phyloP scores from a whole-genome alignment of 2,888 invertebrate genomes.

The Gymnosoma rotundatum region DNA sequence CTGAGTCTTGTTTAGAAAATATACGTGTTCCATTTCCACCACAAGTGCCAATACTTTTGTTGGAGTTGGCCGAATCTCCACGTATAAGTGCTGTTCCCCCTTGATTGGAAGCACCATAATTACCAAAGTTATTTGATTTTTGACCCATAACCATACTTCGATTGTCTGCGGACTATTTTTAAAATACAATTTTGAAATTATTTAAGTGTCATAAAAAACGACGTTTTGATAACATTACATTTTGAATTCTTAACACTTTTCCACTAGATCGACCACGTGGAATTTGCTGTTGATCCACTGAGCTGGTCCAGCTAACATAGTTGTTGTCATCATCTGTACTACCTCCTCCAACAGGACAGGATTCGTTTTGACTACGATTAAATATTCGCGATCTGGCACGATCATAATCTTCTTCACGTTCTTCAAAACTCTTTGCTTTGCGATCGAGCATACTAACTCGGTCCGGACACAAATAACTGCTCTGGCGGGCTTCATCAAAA shows the following conservation, averaged over 20 bases:
- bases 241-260: slow-evolving; percentile 81
- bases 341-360: slow-evolving; percentile 71
- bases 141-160: slow-evolving; percentile 84
- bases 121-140: slow-evolving; percentile 94
- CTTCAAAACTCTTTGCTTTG: slow-evolving; percentile 93
- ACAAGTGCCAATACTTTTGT: slow-evolving; percentile 83
- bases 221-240: slow-evolving; percentile 71
- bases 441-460: slow-evolving; percentile 86
- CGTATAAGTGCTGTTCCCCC: slow-evolving; percentile 84
- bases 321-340: slow-evolving; percentile 74
- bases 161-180: slow-evolving; percentile 78
- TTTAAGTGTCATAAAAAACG: not conserved
- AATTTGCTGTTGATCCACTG: slow-evolving; percentile 74
- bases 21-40: slow-evolving; percentile 81
- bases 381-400: slow-evolving; percentile 93
- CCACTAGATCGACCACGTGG: slow-evolving; percentile 76
- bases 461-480: slow-evolving; percentile 84
- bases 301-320: slow-evolving; percentile 74
- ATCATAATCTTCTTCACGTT: slow-evolving; percentile 95
- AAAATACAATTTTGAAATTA: slow-evolving; percentile 55
- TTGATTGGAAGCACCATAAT: slow-evolving; percentile 85
- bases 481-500: slow-evolving; percentile 87
- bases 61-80: slow-evolving; percentile 87
- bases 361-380: slow-evolving; percentile 76
- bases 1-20: slow-evolving; percentile 87